These are phyloP conservation scores for Typhlomys cinereus DNA, from an alignment of 2,113 vertebrate genomes.

Conservation along the genomic window DNA sequence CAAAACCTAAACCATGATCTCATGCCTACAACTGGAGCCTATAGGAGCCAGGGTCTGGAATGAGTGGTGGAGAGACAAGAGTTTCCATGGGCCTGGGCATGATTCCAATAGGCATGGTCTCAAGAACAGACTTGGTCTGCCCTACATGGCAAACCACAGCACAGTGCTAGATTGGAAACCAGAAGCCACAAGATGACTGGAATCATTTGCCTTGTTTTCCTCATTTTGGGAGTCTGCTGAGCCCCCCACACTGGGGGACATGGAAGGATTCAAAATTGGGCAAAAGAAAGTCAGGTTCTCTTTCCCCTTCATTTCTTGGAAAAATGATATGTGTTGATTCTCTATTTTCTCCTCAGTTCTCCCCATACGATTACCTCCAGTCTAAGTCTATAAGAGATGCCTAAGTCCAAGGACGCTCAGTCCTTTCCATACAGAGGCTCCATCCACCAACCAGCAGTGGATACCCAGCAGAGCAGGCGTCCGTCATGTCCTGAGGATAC, in stretches of 20 bases:
- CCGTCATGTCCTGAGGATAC: neutral
- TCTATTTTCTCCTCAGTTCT: neutral
- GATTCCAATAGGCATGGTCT: neutral
- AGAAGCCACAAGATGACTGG: constrained; percentile 43
- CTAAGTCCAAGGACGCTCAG: neutral
- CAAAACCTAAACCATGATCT: neutral
- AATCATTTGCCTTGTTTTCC: constrained; percentile 4
- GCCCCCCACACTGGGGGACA: neutral
- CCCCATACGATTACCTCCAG: neutral
- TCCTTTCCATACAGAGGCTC: neutral
- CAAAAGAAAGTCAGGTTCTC: neutral
- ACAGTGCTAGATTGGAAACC: neutral
- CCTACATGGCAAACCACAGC: constrained; percentile 53
- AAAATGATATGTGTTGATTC: neutral
- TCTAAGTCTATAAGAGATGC: neutral
- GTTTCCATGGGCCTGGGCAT: constrained; percentile 55
- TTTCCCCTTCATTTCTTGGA: neutral
- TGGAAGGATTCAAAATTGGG: neutral
- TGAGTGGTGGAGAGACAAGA: neutral
- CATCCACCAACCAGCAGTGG: no score
- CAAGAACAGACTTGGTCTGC: constrained; percentile 9
- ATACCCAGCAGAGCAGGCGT: neutral
- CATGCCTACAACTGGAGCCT: constrained; percentile 15
- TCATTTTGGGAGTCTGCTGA: neutral
- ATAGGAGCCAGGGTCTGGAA: neutral